Evolutionary conservation across 2,113 vertebrate genomes (phyloP).

Genomic region (Corythaeola cristata): DNA sequence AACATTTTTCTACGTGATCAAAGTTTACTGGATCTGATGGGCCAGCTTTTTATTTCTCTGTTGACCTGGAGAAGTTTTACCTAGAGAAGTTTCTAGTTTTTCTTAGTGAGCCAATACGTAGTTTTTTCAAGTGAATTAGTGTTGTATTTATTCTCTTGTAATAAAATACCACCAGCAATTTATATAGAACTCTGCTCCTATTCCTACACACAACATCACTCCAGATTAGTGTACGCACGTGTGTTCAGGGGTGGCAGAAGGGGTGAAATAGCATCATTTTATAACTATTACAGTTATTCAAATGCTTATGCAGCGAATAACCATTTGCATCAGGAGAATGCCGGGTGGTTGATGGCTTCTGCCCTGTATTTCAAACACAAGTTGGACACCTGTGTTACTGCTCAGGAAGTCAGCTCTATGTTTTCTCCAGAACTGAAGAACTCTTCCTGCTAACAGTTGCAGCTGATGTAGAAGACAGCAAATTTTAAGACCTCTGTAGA

Average conservation of each 20-base stretch:
- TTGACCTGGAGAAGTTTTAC: background rate
- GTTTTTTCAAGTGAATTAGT: background rate
- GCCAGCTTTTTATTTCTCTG: background rate
- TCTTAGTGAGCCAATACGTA: background rate
- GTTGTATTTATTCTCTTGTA: background rate
- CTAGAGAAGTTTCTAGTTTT: background rate
- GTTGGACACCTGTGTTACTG: background rate
- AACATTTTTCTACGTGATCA: background rate
- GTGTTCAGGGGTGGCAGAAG: background rate
- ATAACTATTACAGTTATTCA: constrained; percentile 7
- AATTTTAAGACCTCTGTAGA: background rate
- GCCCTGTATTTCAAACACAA: background rate
- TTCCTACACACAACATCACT: background rate
- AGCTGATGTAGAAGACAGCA: background rate
- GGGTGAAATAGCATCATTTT: background rate
- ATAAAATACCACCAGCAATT: background rate
- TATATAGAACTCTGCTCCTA: background rate
- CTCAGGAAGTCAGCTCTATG: background rate
- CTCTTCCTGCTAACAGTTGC: background rate
- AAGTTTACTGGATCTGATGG: background rate
- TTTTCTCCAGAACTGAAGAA: background rate
- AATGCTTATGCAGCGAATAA: background rate
- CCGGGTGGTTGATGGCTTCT: background rate
- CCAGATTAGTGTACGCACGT: background rate
- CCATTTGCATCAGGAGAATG: background rate